These are phyloP conservation scores for Sphaerodactylus townsendi DNA, from an alignment of 2,113 vertebrate genomes.

Conservation along the genomic window DNA sequence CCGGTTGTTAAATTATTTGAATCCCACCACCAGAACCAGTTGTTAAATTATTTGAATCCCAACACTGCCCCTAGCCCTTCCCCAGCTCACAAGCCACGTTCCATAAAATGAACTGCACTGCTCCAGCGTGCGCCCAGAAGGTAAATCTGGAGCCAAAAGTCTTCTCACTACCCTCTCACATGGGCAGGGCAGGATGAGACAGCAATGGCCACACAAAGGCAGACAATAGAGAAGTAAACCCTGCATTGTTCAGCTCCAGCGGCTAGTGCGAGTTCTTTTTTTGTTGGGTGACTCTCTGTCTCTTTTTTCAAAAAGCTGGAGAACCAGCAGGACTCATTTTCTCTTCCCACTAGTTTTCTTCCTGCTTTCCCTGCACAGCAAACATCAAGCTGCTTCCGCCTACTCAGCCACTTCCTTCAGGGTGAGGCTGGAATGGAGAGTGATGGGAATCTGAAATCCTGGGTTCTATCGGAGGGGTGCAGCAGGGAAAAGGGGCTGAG, in stretches of 20 bases:
- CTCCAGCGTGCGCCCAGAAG: not conserved
- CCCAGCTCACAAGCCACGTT: not conserved
- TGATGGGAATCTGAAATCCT: not conserved
- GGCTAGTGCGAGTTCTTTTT: not conserved
- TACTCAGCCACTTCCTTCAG: not conserved
- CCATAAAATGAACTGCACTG: not conserved
- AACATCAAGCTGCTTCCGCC: not conserved
- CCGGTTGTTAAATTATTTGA: too few relatives aligned
- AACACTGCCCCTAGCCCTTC: not conserved
- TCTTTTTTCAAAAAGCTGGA: not conserved
- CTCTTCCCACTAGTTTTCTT: not conserved
- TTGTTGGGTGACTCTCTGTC: conserved; percentile 5
- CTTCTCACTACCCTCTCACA: not conserved
- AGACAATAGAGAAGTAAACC: conserved; percentile 28
- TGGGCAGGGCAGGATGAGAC: not conserved
- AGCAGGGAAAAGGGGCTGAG: too few relatives aligned
- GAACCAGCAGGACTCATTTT: not conserved
- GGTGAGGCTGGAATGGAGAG: not conserved
- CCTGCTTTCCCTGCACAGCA: not conserved
- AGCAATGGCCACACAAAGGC: not conserved
- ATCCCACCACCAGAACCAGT: too few relatives aligned
- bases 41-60: too few relatives aligned
- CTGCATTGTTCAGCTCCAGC: not conserved
- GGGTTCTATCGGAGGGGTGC: not conserved
- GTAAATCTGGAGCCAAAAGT: not conserved